Conservation (phyloP, 2,888 invertebrate species). For the Rhingia rostrata region DNA sequence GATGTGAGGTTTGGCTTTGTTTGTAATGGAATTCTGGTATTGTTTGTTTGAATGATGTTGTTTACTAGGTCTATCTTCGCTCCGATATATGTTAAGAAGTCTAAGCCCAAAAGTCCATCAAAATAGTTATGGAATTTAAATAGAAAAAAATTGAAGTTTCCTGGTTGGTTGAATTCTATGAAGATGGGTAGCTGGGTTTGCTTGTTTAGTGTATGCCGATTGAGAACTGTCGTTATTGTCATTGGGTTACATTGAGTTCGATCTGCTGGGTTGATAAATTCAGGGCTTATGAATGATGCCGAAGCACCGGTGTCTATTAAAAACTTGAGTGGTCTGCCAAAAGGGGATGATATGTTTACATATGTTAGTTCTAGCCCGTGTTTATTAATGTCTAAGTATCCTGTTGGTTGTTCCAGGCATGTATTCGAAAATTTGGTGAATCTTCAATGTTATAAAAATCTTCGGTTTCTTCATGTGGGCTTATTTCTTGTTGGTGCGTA, state of each 20-base stretch:
- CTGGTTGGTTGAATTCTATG: slow-evolving; percentile 11
- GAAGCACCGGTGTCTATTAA: slow-evolving; percentile 41
- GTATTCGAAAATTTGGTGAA: slow-evolving; percentile 22
- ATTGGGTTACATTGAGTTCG: background rate
- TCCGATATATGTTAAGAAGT: slow-evolving; percentile 1
- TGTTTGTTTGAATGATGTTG: background rate
- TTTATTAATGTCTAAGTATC: too few relatives aligned
- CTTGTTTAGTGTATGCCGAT: background rate
- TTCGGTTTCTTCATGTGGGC: background rate
- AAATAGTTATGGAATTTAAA: slow-evolving; percentile 65
- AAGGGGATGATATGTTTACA: slow-evolving; percentile 39
- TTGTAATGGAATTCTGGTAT: background rate
- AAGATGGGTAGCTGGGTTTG: background rate
- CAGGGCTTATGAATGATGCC: slow-evolving; percentile 50
- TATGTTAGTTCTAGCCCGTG: background rate
- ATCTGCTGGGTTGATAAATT: slow-evolving; percentile 20
- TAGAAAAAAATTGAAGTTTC: slow-evolving; percentile 37
- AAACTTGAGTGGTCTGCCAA: slow-evolving; percentile 27
- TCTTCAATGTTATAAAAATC: slow-evolving; percentile 4
- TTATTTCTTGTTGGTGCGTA: background rate
- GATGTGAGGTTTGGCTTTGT: too few relatives aligned
- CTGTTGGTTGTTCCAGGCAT: slow-evolving; percentile 35
- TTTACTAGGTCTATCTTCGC: slow-evolving; percentile 2
- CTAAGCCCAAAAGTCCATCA: slow-evolving; percentile 37
- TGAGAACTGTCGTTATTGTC: slow-evolving; percentile 2